Evolutionary conservation across 2,888 invertebrate species (phyloP), one percentile per base, ranked within the genome.

Genomic region (Amiota mariae): DNA sequence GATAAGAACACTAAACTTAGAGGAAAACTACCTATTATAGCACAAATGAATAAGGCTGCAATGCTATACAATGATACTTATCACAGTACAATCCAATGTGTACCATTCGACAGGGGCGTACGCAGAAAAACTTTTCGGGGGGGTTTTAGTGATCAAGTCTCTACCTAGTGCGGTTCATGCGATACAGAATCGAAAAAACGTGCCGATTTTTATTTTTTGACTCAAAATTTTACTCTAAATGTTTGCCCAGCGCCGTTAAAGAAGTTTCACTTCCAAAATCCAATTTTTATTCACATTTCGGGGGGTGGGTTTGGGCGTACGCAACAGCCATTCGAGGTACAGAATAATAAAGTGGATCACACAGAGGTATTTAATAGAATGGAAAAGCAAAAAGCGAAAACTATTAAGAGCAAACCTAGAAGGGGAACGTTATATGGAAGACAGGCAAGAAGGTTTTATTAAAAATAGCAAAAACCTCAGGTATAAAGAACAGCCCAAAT

Each of bases 31-130:
- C 67, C 74, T 49, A 73, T 75, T 12, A 72, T 73, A 70, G 46
- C 68, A 63, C 78, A 78, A 73, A 77, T 80, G 56, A 71, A 74
- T 11, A 77, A 75, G 49, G 74, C 77, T 9, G 68, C 76, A 70
- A 64, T 70, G 56, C 76, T 71, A n/a, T 76, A 76, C 57, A 79
- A 78, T 51, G 70, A 78, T 13, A 73, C 74, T n/a, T 75, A 71
- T 49, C 73, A 77, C 64, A 72, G 51, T 9, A 73, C 75, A n/a
- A 77, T 73, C 9, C 68, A 77, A 68, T 72, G 63, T 47, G 77
- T 68, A 54, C 77, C 76, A 11, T n/a, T n/a, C n/a, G n/a, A n/a
- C n/a, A n/a, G n/a, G n/a, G n/a, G n/a, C n/a, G n/a, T n/a, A n/a
- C n/a, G n/a, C n/a, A n/a, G n/a, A n/a, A n/a, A n/a, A n/a, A n/a